Percentiles rank a stretch among this genome's conserved stretches.
These are phyloP conservation scores for Menura novaehollandiae DNA, from an alignment of 2,113 vertebrate species.

Conservation along the genomic window DNA sequence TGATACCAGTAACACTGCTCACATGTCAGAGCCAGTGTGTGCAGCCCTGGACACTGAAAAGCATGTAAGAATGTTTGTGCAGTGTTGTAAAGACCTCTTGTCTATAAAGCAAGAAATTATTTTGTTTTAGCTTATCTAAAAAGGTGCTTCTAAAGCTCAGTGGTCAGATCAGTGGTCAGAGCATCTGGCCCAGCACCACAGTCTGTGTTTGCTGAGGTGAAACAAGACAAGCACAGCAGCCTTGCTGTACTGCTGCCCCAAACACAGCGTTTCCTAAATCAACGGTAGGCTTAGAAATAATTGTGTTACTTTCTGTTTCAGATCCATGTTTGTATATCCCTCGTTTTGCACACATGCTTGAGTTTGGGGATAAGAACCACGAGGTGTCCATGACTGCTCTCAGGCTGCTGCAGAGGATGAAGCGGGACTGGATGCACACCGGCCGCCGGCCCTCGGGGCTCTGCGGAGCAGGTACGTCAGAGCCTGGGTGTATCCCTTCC, in stretches of 20 bases:
- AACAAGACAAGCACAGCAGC: background rate
- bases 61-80: background rate
- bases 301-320: slow-evolving; percentile 30
- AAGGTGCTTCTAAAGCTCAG: background rate
- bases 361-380: slow-evolving; percentile 95
- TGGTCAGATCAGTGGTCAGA: background rate
- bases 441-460: slow-evolving; percentile 93
- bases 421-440: slow-evolving; percentile 99
- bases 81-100: background rate
- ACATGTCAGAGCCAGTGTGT: fast-evolving
- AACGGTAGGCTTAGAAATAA: background rate
- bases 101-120: background rate
- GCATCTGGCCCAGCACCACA: background rate
- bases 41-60: background rate
- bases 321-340: slow-evolving; percentile 96
- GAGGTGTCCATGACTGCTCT: slow-evolving; percentile 98
- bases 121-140: background rate
- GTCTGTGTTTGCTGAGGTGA: background rate
- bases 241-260: background rate
- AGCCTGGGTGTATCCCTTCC: background rate
- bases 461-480: slow-evolving; percentile 86
- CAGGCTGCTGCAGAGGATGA: slow-evolving; percentile 93
- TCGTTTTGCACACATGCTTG: slow-evolving; percentile 94
- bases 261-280: background rate
- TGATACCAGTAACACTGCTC: background rate